Evolutionary conservation across 2,888 invertebrate genomes (phyloP).

Genomic region (Sphaerophoria rueppellii): DNA sequence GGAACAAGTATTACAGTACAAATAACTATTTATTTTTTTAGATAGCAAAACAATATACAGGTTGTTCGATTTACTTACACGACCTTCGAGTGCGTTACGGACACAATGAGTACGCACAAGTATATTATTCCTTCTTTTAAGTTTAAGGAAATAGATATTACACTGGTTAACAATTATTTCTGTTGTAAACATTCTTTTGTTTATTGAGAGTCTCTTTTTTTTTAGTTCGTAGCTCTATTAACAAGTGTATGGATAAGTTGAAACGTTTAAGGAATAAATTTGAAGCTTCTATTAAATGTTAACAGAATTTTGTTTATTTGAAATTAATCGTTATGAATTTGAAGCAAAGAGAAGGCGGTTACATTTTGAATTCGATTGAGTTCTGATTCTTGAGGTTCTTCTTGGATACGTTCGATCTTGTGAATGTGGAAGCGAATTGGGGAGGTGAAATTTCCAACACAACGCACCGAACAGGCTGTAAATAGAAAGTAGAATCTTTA

Average conservation of each 20-base stretch:
- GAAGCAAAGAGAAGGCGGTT: constrained; percentile 77
- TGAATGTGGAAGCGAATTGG: constrained; percentile 78
- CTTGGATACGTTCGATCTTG: constrained; percentile 75
- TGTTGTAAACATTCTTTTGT: constrained; percentile 41
- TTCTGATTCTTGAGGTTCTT: constrained; percentile 57
- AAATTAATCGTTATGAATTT: constrained; percentile 62
- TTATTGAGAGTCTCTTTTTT: constrained; percentile 25
- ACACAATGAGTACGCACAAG: background rate
- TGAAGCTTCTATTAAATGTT: constrained; percentile 20
- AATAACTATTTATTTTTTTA: constrained; percentile 64
- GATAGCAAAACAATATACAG: constrained; percentile 16
- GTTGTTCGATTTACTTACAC: too few relatives aligned
- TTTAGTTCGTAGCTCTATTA: constrained; percentile 43
- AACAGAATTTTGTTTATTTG: background rate
- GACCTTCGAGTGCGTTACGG: background rate
- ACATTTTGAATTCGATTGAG: constrained; percentile 79
- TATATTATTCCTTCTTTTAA: constrained; percentile 49
- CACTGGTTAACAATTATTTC: constrained; percentile 13
- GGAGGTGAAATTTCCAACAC: constrained; percentile 77
- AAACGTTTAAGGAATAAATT: constrained; percentile 37
- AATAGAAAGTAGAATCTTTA: constrained; percentile 1
- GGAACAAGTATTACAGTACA: constrained; percentile 68
- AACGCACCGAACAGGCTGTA: constrained; percentile 77
- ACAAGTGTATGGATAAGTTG: constrained; percentile 8
- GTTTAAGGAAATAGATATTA: constrained; percentile 45